Percentiles rank a stretch among this genome's conserved stretches.
Evolutionary conservation across 2,888 invertebrate species (phyloP).

Genomic region (Hartigia nigra): DNA sequence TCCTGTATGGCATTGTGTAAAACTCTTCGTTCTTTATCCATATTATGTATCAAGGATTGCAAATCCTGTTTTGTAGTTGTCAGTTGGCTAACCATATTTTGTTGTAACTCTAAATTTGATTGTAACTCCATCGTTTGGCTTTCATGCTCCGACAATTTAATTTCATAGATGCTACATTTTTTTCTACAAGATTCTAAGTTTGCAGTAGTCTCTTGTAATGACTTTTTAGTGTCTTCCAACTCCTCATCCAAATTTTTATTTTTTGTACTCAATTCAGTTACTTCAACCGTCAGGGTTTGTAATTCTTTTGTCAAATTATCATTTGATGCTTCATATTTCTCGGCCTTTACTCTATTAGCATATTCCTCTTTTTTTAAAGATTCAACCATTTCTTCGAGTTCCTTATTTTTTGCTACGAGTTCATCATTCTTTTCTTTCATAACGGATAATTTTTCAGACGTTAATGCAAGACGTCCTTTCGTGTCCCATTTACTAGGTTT

Average conservation of each 20-base stretch:
- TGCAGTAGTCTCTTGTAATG: constrained; percentile 49
- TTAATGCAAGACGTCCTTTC: constrained; percentile 53
- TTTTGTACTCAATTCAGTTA: constrained; percentile 68
- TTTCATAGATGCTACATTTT: constrained; percentile 66
- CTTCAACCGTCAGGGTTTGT: constrained; percentile 69
- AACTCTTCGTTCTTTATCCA: constrained; percentile 70
- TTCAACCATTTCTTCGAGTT: constrained; percentile 39
- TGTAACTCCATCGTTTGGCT: constrained; percentile 48
- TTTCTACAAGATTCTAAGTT: constrained; percentile 66
- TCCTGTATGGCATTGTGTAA: constrained; percentile 81
- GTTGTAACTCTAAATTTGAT: constrained; percentile 46
- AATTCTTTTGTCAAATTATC: constrained; percentile 72
- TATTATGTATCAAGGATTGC: constrained; percentile 68
- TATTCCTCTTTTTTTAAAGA: constrained; percentile 38
- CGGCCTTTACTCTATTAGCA: constrained; percentile 37
- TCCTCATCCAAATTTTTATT: constrained; percentile 35
- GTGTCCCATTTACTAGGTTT: constrained; percentile 59
- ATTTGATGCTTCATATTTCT: constrained; percentile 40
- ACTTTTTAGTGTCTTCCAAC: constrained; percentile 67
- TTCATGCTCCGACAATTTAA: constrained; percentile 32
- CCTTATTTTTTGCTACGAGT: constrained; percentile 56
- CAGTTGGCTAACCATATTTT: constrained; percentile 34
- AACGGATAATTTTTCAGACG: constrained; percentile 70
- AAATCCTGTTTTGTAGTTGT: constrained; percentile 65
- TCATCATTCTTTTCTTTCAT: constrained; percentile 77